Evolutionary conservation across 2,113 vertebrate species (phyloP).

Genomic region (Cyprinodon brontotheroides): DNA sequence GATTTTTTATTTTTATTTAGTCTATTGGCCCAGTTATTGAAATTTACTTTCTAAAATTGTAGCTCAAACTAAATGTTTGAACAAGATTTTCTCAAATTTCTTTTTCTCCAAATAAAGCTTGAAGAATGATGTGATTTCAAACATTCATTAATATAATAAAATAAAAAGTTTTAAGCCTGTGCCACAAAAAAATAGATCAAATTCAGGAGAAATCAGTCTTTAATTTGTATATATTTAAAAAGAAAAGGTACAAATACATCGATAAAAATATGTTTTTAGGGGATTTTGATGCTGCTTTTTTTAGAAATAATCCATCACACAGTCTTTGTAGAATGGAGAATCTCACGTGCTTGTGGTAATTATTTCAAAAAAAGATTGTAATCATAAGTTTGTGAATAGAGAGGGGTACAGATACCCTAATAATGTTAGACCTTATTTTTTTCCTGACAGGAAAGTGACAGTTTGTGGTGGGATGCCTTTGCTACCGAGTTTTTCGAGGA

Average conservation of each 20-base stretch:
- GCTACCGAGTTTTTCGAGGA: slow-evolving; percentile 99
- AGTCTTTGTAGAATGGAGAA: no score
- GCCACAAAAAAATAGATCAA: background rate
- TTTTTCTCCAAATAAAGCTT: background rate
- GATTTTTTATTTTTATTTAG: background rate
- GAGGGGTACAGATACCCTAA: background rate
- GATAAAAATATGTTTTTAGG: slow-evolving; percentile 34
- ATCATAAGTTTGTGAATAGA: background rate
- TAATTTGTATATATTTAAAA: slow-evolving; percentile 49
- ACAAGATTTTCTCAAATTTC: background rate
- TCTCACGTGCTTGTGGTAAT: no score
- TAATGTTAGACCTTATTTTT: slow-evolving; percentile 25
- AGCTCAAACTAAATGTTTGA: background rate
- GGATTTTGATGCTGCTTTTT: slow-evolving; percentile 42
- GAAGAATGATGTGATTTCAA: background rate
- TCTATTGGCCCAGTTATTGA: background rate
- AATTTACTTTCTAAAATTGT: background rate
- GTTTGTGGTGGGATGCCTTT: slow-evolving; percentile 99
- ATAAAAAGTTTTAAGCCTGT: background rate
- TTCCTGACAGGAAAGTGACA: slow-evolving; percentile 92
- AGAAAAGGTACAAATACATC: slow-evolving; percentile 1
- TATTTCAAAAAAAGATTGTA: background rate
- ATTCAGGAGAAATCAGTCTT: slow-evolving; percentile 55
- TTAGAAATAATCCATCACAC: background rate
- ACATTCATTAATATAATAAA: background rate